Evolutionary conservation across 2,113 vertebrate species (phyloP).

Genomic region (Oreocharis arfaki): DNA sequence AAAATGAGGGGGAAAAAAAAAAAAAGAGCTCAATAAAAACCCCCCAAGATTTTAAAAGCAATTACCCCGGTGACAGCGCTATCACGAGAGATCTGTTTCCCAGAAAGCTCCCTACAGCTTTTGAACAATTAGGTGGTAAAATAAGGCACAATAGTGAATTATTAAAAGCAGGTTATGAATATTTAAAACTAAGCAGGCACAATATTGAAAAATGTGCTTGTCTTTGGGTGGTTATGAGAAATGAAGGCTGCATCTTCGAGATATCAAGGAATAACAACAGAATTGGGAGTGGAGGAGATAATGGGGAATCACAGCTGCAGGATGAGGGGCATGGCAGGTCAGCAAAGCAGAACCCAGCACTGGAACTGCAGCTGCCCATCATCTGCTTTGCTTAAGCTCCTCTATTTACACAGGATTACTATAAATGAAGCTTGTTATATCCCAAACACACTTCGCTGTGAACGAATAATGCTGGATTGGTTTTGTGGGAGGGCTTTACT

Average conservation of each 20-base stretch:
- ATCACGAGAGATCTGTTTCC: background rate
- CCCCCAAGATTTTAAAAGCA: background rate
- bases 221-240: background rate
- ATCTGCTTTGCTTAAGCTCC: background rate
- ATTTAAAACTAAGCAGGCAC: conserved; percentile 5
- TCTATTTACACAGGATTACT: background rate
- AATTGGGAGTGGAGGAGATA: background rate
- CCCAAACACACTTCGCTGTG: background rate
- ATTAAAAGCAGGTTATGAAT: conserved; percentile 46
- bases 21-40: background rate
- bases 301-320: background rate
- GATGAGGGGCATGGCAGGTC: background rate
- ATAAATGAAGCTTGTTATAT: background rate
- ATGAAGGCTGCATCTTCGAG: background rate
- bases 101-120: background rate
- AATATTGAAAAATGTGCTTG: background rate
- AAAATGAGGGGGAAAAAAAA: background rate
- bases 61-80: background rate
- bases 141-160: conserved; percentile 32
- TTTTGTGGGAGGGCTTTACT: background rate
- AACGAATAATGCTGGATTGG: background rate
- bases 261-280: background rate
- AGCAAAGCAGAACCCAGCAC: background rate
- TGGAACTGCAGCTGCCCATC: background rate
- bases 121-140: conserved; percentile 26